phyloP scores from a whole-genome alignment of 1,140 invertebrate genomes.

The Phymastichus coffea region DNA sequence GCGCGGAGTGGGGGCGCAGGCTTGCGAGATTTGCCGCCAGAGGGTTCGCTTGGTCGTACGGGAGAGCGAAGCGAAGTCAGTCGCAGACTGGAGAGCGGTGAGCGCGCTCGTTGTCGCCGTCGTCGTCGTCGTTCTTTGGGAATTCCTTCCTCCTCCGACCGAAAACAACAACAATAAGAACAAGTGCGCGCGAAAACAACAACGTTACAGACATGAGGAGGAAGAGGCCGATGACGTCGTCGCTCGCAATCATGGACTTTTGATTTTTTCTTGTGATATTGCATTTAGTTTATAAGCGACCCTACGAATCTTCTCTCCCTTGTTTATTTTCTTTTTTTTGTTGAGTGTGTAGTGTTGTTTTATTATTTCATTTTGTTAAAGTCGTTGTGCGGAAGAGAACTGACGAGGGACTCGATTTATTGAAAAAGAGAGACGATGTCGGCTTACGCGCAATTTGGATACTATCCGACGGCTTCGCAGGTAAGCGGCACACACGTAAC shows the following conservation, averaged over 20 bases:
- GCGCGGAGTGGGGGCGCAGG: constrained; percentile 33
- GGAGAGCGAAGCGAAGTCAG: constrained; percentile 45
- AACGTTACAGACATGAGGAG: neutral
- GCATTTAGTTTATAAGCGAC: too few relatives aligned
- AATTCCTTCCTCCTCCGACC: too few relatives aligned
- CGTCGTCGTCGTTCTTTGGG: neutral
- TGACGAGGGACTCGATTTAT: neutral
- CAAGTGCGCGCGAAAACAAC: neutral
- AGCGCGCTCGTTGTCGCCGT: neutral
- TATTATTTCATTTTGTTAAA: neutral
- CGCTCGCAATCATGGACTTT: too few relatives aligned
- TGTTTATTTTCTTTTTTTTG: neutral
- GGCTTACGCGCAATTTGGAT: constrained; percentile 80
- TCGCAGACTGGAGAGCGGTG: constrained; percentile 57
- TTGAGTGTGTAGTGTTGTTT: neutral
- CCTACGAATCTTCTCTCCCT: too few relatives aligned
- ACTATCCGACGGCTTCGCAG: constrained; percentile 79
- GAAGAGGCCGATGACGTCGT: neutral
- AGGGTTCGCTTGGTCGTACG: constrained; percentile 36
- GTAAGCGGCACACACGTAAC: constrained; percentile 51
- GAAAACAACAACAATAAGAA: neutral
- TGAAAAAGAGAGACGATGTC: constrained; percentile 59
- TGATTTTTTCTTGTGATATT: too few relatives aligned
- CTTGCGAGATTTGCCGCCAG: constrained; percentile 46
- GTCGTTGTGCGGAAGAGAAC: neutral